Percentiles rank a stretch among this genome's conserved stretches.
Conservation (phyloP, 2,888 invertebrate genomes). For the Tanytarsus gracilentus region DNA sequence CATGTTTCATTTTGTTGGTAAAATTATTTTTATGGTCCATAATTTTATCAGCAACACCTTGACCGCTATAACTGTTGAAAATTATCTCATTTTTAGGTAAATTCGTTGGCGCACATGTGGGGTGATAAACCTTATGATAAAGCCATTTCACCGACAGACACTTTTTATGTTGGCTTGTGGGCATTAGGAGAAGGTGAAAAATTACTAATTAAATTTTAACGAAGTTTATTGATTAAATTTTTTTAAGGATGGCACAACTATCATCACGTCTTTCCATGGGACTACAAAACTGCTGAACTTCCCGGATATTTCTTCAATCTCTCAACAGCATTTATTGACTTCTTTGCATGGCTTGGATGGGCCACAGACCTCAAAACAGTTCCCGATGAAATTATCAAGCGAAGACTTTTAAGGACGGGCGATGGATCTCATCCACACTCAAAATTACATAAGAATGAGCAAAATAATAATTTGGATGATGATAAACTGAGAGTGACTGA, state of each 20-base stretch:
- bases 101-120: slow-evolving; percentile 88
- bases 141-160: slow-evolving; percentile 61
- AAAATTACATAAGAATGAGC: too few relatives aligned
- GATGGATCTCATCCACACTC: slow-evolving; percentile 51
- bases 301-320: slow-evolving; percentile 55
- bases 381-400: slow-evolving; percentile 57
- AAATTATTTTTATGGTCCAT: too few relatives aligned
- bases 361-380: slow-evolving; percentile 81
- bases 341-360: slow-evolving; percentile 61
- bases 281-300: slow-evolving; percentile 65
- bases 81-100: too few relatives aligned
- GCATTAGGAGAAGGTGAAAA: slow-evolving; percentile 70
- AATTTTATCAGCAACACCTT: too few relatives aligned
- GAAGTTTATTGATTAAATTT: neutral
- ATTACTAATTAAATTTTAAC: too few relatives aligned
- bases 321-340: slow-evolving; percentile 55
- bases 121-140: slow-evolving; percentile 84
- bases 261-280: slow-evolving; percentile 81
- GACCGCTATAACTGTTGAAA: too few relatives aligned
- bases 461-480: neutral
- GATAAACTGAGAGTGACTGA: neutral
- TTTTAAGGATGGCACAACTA: slow-evolving; percentile 82
- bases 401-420: slow-evolving; percentile 62
- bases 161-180: slow-evolving; percentile 52
- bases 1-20: too few relatives aligned